Base-by-base conservation (phyloP, 2,113 vertebrate species). In the Spilogale gracilis region DNA sequence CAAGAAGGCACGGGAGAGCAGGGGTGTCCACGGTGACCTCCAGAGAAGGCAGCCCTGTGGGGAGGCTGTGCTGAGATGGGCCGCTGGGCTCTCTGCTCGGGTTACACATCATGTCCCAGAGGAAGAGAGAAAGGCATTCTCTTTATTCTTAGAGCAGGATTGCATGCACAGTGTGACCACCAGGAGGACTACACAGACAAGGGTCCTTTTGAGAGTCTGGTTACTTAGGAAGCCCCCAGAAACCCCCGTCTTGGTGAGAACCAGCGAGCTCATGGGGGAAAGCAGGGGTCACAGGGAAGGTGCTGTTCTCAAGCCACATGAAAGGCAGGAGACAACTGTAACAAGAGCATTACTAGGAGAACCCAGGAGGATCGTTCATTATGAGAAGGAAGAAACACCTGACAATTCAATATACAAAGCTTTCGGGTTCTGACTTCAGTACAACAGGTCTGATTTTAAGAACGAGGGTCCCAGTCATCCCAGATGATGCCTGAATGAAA, bases 381-480 rank as follows among this genome's bases (percentile, higher is more conserved):
- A 92, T 0, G 17, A 32, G 54, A 16, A 21, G 2, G 25, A 82
- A 87, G 30, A 76, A 67, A 92, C 5, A 3, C 20, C 45, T 48
- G 9, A 48, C 14, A 8, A 74, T 56, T 87, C 4, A 74, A 87
- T 83, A 18, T 38, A 58, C 20, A 81, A 79, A 84, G 38, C 98
- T 99, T 99, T 98, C 98, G 99, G 97, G 98, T 99, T 78, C 98
- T 99, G 99, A 99, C 99, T 98, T 99, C 99, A 25, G 99, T 99
- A 0, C 99, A 99, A 89, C 98, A 99, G 98, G 98, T 99, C 93
- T 98, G 98, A 99, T 97, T 98, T 79, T 92, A 76, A 97, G 97
- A 97, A 96, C 87, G 79, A 61, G 45, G 80, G 95, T 90, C 92
- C 1, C 5, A 96, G 88, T 71, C 97, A 94, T 98, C 95, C 98